Percentiles rank a stretch among this genome's conserved stretches.
Evolutionary conservation across 2,888 invertebrate species (phyloP).

Genomic region (Epistrophe eligans): DNA sequence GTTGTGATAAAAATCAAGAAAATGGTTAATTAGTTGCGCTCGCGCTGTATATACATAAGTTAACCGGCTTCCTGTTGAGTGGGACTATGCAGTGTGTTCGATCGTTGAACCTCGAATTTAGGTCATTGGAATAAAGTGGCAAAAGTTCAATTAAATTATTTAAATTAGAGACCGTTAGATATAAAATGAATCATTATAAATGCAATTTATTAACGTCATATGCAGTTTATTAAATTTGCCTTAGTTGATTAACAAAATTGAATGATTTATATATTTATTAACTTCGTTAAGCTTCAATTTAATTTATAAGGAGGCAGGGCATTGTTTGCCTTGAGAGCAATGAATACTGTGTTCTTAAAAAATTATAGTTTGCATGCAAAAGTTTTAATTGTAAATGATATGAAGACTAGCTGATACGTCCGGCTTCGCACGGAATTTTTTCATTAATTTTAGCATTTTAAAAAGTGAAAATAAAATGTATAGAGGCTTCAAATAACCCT

Average conservation of each 20-base stretch:
- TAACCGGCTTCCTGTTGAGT: constrained; percentile 34
- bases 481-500: too few species aligned
- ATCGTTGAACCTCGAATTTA: constrained; percentile 52
- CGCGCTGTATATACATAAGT: constrained; percentile 8
- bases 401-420: too few species aligned
- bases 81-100: constrained; percentile 24
- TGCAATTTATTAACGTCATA: background rate
- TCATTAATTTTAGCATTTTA: too few species aligned
- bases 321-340: background rate
- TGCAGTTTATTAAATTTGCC: background rate
- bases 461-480: too few species aligned
- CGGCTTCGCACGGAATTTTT: too few species aligned
- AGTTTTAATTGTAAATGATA: background rate
- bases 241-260: background rate
- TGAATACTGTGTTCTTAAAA: background rate
- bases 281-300: background rate
- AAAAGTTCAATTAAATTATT: constrained; percentile 23
- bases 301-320: background rate
- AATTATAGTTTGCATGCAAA: background rate
- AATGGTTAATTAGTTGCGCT: constrained; percentile 61
- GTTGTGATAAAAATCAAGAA: constrained; percentile 65
- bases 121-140: constrained; percentile 42
- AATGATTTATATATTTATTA: background rate
- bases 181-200: background rate
- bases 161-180: constrained; percentile 2